phyloP scores from a whole-genome alignment of 2,113 vertebrate genomes.

The Atractosteus spatula region DNA sequence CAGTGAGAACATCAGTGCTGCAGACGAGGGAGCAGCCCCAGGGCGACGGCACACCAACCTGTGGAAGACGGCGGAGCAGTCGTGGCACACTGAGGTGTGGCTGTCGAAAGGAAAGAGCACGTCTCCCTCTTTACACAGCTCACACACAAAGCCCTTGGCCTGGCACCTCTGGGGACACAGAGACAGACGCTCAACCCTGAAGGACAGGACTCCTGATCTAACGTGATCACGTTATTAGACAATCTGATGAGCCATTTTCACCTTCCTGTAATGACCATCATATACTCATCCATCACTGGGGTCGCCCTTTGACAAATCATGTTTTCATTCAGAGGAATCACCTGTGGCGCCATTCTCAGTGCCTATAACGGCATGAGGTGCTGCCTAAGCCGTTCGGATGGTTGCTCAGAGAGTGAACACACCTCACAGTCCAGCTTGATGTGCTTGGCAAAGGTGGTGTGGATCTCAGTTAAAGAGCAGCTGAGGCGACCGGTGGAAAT shows the following conservation, averaged over 20 bases:
- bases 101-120: conserved; percentile 97
- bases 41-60: conserved; percentile 66
- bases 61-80: conserved; percentile 94
- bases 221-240: no score
- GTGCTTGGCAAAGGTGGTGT: conserved; percentile 96
- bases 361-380: no score
- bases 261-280: no score
- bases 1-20: no score
- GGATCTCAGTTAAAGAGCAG: conserved; percentile 90
- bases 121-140: conserved; percentile 93
- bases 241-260: no score
- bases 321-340: neutral
- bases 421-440: conserved; percentile 98
- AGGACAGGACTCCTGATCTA: no score
- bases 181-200: neutral
- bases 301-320: neutral
- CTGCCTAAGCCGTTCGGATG: no score
- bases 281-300: no score
- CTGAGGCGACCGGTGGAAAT: conserved; percentile 82
- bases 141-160: conserved; percentile 97
- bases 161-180: conserved; percentile 78
- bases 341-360: no score
- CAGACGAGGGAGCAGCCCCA: neutral
- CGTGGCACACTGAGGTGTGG: conserved; percentile 89
- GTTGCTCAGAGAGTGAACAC: conserved; percentile 24